phyloP scores from a whole-genome alignment of 2,888 invertebrate species.

The Furcula furcula region DNA sequence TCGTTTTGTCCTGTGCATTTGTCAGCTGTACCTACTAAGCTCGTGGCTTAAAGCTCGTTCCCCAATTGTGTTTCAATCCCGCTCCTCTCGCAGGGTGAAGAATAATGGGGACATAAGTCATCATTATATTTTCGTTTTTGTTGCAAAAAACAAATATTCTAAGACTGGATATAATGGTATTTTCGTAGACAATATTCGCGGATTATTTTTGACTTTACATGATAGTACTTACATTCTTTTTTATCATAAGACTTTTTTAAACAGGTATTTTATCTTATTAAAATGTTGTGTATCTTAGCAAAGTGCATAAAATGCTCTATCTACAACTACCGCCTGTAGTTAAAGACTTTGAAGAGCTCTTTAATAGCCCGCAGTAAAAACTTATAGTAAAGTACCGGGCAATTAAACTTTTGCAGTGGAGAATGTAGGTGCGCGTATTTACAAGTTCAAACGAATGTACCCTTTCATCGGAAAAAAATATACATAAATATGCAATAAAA shows the following conservation, averaged over 20 bases:
- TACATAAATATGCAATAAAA: too few relatives aligned
- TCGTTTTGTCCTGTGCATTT: neutral
- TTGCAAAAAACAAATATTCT: too few relatives aligned
- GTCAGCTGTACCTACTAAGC: neutral
- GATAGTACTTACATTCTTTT: too few relatives aligned
- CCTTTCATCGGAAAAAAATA: too few relatives aligned
- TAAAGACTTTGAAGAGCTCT: neutral
- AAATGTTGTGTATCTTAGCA: too few relatives aligned
- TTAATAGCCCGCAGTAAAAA: neutral
- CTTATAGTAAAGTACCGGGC: neutral
- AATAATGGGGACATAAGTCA: neutral
- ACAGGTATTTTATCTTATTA: too few relatives aligned
- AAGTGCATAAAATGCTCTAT: neutral
- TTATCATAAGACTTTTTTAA: too few relatives aligned
- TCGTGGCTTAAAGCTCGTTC: neutral
- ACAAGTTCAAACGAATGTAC: too few relatives aligned
- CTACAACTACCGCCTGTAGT: neutral
- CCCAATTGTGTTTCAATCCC: conserved; percentile 2
- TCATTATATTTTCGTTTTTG: neutral
- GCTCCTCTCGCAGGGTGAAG: neutral
- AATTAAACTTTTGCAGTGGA: neutral
- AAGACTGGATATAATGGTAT: too few relatives aligned
- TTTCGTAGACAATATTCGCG: too few relatives aligned
- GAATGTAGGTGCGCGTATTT: neutral
- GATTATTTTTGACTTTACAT: too few relatives aligned